Evolutionary conservation across 37 sponge, comb jelly and placozoan genomes (phyloP).

Genomic region (Chondrosia reniformis): DNA sequence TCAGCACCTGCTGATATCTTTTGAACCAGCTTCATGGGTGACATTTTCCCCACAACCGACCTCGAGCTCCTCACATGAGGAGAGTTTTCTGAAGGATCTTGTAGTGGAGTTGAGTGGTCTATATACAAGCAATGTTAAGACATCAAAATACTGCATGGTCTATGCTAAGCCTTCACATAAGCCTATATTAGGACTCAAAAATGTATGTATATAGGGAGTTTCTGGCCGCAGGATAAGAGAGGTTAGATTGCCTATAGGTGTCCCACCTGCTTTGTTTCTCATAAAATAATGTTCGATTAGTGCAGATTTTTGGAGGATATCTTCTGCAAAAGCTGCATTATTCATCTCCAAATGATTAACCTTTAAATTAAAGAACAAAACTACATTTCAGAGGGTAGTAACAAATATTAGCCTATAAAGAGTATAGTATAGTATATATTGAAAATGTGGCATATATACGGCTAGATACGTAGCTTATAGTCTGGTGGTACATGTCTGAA

Average conservation of each 20-base stretch:
- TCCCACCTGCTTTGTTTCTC: conserved; percentile 58
- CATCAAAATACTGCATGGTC: background rate
- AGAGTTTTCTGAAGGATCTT: background rate
- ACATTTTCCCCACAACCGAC: conserved; percentile 3
- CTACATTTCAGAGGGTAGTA: too few relatives aligned
- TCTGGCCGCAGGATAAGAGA: background rate
- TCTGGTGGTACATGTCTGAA: too few relatives aligned
- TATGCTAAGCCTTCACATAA: background rate
- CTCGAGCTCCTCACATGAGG: background rate
- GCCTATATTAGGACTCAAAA: background rate
- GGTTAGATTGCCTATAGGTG: background rate
- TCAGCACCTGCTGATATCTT: conserved; percentile 8
- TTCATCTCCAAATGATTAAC: conserved; percentile 65
- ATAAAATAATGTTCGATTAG: conserved; percentile 66
- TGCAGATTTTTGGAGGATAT: conserved; percentile 71
- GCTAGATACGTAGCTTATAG: too few relatives aligned
- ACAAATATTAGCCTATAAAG: too few relatives aligned
- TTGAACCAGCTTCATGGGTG: conserved; percentile 46
- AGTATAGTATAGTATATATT: too few relatives aligned
- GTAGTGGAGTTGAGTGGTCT: conserved; percentile 16
- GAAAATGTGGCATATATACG: too few relatives aligned
- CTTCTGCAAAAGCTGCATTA: conserved; percentile 62
- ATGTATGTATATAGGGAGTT: background rate
- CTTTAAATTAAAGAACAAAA: conserved; percentile 17
- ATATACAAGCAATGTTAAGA: background rate